Conservation (phyloP, 2,797 vertebrate genomes). For the Sebastes jordani region DNA sequence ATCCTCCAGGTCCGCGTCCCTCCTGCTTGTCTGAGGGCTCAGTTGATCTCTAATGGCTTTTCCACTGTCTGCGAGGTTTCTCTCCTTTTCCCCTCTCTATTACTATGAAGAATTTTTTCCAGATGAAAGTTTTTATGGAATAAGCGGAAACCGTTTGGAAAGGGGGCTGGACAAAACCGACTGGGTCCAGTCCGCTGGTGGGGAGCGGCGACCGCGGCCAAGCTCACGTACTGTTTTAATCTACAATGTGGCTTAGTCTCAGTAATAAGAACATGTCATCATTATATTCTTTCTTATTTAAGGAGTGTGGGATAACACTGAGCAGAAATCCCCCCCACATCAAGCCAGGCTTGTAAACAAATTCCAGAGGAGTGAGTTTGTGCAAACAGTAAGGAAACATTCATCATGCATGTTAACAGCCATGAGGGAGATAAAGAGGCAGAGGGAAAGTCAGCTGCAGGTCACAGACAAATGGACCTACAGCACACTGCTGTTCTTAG, state of each 20-base stretch:
- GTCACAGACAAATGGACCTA: conserved; percentile 32
- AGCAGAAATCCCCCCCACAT: conserved; percentile 17
- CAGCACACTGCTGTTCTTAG: conserved; percentile 26
- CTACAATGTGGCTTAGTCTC: conserved; percentile 29
- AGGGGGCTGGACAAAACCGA: conserved; percentile 42
- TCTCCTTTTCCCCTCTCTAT: conserved; percentile 39
- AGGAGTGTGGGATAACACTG: conserved; percentile 44
- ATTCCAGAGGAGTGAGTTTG: conserved; percentile 63
- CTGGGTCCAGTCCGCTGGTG: conserved; percentile 26
- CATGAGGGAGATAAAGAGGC: conserved; percentile 19
- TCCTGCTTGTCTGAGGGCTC: conserved; percentile 35
- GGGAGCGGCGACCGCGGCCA: conserved; percentile 3
- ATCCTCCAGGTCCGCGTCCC: conserved; percentile 34
- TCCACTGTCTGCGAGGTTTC: conserved; percentile 62
- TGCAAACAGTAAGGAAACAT: conserved; percentile 54
- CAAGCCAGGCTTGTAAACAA: conserved; percentile 51
- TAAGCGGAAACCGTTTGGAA: conserved; percentile 44
- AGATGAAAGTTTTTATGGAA: conserved; percentile 74
- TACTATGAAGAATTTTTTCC: conserved; percentile 76
- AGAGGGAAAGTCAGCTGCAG: conserved; percentile 27
- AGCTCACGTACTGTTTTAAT: conserved; percentile 35
- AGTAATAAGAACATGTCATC: conserved; percentile 26
- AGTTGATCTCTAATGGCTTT: conserved; percentile 69
- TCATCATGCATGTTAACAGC: conserved; percentile 45
- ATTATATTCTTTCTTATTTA: conserved; percentile 5